A percentile compares a stretch with the other conserved stretches of the same genome.
These are phyloP conservation scores for Sapayoa aenigma DNA, from an alignment of 2,113 vertebrate genomes.

Conservation along the genomic window DNA sequence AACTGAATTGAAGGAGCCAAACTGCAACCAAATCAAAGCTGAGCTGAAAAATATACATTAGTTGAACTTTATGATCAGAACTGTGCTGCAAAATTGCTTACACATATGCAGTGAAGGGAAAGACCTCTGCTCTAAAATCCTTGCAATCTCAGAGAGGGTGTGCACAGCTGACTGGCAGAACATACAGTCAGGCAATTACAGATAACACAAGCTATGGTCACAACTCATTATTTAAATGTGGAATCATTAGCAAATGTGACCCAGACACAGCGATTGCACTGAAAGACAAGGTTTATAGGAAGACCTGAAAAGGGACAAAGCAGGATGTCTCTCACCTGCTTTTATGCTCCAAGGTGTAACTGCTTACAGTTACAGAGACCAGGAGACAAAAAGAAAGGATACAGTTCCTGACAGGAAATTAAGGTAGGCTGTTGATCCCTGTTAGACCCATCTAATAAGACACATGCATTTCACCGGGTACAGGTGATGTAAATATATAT, in stretches of 20 bases:
- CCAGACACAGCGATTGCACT: not conserved
- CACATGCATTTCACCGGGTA: rapidly evolving
- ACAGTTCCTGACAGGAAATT: not conserved
- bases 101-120: not conserved
- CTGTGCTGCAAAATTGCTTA: not conserved
- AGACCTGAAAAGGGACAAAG: not conserved
- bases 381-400: not conserved
- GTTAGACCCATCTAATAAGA: not conserved
- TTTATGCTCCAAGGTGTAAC: not conserved
- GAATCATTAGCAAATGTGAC: not conserved
- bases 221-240: not conserved
- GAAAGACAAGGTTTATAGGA: not conserved
- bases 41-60: not conserved
- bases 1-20: not conserved
- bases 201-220: not conserved
- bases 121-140: not conserved
- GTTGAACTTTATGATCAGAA: not conserved
- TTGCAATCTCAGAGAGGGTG: not conserved
- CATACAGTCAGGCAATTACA: not conserved
- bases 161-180: not conserved
- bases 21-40: not conserved
- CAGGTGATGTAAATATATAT: no score
- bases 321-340: not conserved
- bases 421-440: not conserved
- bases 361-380: not conserved